Evolutionary conservation across 1,140 invertebrate species (phyloP), one percentile per base, ranked within the genome.

Genomic region (Drosophila melanica): DNA sequence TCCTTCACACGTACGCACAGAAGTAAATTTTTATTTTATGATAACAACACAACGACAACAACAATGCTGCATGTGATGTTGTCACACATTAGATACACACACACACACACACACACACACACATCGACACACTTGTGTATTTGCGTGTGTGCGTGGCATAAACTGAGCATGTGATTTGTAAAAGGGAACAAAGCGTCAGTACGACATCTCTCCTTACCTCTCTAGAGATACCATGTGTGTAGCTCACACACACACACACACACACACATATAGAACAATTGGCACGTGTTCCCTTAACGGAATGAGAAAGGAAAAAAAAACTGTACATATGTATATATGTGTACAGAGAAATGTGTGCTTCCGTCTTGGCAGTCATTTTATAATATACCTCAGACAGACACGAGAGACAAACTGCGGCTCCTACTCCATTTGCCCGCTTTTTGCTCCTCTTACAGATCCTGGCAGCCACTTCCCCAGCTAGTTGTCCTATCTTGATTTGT

Each of bases 151-250:
- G 63, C 55, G 72, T 70, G 59, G 67, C 68, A 75, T 71, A 72
- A 75, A 75, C 60, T 75, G 73, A 72, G 68, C 68, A 76, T 71
- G 76, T 66, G 73, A 75, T 75, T 78, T 78, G 75, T 77, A 64
- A 74, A 74, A 74, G 51, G 71, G 59, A 73, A 77, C 65, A 64
- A 76, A 65, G 42, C 69, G 55, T 48, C 47, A 57, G 33, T 35
- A 51, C 51, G 51, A 65, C 23, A 51, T 44, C 39, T 69, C 11
- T 30, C n/a, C 16, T 45, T 48, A 14, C 45, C 50, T 10, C 66
- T 20, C 53, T 4, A 20, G 27, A 59, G 57, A 47, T 33, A 27
- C 42, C 14, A 33, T 50, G 48, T 50, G 47, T 50, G 23, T n/a
- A 45, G 4, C 37, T n/a, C 37, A 55, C 53, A 33, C 37, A 11